phyloP scores from a whole-genome alignment of 92 coral and sea anemone species.

The Heteractis magnifica region DNA sequence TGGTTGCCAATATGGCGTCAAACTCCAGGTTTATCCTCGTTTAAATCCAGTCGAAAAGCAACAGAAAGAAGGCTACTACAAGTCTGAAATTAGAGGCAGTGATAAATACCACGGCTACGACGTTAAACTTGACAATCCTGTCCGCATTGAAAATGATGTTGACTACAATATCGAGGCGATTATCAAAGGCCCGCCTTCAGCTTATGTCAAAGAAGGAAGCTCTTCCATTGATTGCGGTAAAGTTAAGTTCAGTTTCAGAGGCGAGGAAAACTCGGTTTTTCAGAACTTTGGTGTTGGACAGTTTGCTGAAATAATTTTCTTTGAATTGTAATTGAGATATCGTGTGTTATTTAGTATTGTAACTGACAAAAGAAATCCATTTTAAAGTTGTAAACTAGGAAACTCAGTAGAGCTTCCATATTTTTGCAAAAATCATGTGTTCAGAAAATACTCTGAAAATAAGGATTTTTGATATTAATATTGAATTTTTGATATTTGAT shows the following conservation, averaged over 20 bases:
- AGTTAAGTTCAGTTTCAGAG: conserved; percentile 59
- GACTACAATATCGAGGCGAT: conserved; percentile 66
- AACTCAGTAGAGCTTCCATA: no score
- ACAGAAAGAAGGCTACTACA: conserved; percentile 14
- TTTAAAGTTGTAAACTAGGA: neutral
- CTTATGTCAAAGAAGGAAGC: conserved; percentile 73
- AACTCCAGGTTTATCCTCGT: conserved; percentile 30
- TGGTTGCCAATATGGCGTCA: conserved; percentile 57
- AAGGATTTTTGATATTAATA: no score
- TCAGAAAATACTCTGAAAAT: no score
- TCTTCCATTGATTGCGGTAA: conserved; percentile 60
- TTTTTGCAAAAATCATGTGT: no score
- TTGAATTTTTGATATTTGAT: no score
- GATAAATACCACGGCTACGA: conserved; percentile 73
- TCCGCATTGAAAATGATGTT: conserved; percentile 52
- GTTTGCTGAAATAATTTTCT: conserved; percentile 70
- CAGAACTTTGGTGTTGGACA: conserved; percentile 70
- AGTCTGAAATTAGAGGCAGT: conserved; percentile 42
- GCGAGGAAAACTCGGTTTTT: conserved; percentile 56
- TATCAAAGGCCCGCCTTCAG: conserved; percentile 79
- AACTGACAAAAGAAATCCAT: neutral
- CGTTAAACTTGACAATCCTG: conserved; percentile 59
- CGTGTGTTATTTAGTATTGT: neutral
- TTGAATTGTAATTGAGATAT: conserved; percentile 25
- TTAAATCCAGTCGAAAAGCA: conserved; percentile 21